Evolutionary conservation across 2,797 vertebrate genomes (phyloP).

Genomic region (Tympanoctomys barrerae): DNA sequence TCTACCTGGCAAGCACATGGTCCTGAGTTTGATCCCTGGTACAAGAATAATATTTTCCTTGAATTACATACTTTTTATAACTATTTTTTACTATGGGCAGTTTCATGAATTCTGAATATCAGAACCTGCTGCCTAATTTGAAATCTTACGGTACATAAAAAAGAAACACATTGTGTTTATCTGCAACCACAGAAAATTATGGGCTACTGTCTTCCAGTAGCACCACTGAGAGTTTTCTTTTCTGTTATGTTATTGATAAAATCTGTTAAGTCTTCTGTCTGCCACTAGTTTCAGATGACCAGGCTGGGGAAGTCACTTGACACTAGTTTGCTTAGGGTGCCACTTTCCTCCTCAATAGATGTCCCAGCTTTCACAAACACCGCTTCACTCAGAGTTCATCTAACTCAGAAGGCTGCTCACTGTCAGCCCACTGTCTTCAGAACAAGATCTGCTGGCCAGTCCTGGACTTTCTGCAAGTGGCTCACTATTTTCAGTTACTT

Average conservation of each 20-base stretch:
- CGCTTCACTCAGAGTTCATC: not conserved
- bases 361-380: not conserved
- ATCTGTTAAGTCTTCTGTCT: not conserved
- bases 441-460: not conserved
- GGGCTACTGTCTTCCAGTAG: not conserved
- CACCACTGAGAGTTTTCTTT: not conserved
- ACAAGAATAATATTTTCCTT: not conserved
- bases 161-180: not conserved
- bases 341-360: not conserved
- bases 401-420: not conserved
- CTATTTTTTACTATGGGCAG: not conserved
- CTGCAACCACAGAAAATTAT: not conserved
- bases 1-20: too few species aligned
- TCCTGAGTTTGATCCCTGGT: too few species aligned
- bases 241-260: not conserved
- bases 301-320: not conserved
- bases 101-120: not conserved
- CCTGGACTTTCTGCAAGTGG: not conserved
- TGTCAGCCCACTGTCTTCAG: not conserved
- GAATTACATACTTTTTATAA: not conserved
- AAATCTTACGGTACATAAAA: not conserved
- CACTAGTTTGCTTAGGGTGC: not conserved
- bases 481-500: not conserved
- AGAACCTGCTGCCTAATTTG: not conserved
- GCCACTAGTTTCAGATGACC: not conserved